Percentiles rank a stretch among this genome's conserved stretches.
Evolutionary conservation across 2,113 vertebrate genomes (phyloP).

Genomic region (Pristiophorus japonicus): DNA sequence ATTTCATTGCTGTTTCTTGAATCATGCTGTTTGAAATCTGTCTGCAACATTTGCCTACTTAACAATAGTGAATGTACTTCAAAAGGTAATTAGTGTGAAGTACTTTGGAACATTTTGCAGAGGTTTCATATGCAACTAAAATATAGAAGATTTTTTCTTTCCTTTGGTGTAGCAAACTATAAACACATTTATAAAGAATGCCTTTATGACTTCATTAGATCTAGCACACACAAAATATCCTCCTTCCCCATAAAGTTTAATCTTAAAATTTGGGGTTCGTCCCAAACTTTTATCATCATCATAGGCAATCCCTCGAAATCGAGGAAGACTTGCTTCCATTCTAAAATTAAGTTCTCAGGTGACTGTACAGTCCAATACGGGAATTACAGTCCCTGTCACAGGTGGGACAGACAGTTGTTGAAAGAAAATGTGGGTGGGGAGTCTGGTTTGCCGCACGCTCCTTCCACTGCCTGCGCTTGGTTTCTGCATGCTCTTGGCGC

Average conservation of each 20-base stretch:
- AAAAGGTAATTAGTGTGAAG: background rate
- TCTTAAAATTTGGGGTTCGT: background rate
- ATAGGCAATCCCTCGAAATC: too few relatives aligned
- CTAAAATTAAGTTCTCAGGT: too few relatives aligned
- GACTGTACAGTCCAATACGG: too few relatives aligned
- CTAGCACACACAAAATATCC: background rate
- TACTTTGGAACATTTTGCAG: background rate
- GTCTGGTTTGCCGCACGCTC: too few relatives aligned
- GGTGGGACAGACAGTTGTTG: too few relatives aligned
- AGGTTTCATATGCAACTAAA: background rate
- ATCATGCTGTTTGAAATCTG: background rate
- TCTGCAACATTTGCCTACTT: background rate
- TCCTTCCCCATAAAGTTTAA: background rate
- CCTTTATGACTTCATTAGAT: background rate
- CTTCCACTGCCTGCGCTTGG: too few relatives aligned
- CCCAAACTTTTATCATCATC: too few relatives aligned
- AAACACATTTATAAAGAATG: background rate
- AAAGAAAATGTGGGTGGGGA: too few relatives aligned
- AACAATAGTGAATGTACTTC: background rate
- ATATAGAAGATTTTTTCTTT: background rate
- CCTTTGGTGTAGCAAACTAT: background rate
- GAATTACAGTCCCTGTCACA: too few relatives aligned
- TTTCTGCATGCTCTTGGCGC: too few relatives aligned
- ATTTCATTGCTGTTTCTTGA: background rate
- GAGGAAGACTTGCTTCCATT: too few relatives aligned